A percentile compares a stretch with the other conserved stretches of the same genome.
Conservation (phyloP, 1,140 invertebrate species). For the Ceratina japonica region DNA sequence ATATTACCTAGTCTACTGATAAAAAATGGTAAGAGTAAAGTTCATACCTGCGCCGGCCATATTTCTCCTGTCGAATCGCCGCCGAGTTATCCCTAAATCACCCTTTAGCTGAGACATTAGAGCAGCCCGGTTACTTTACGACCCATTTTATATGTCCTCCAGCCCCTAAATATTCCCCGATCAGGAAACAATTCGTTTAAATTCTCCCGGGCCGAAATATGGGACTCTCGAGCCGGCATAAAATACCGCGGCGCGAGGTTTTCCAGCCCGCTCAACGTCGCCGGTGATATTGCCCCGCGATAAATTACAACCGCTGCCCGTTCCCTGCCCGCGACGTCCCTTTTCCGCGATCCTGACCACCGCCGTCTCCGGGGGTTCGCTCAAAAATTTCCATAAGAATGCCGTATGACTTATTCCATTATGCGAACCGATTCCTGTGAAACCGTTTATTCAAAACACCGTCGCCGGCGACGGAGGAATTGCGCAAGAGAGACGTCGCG, state of each 20-base stretch:
- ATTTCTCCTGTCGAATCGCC: too few relatives aligned
- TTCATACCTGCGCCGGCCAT: too few relatives aligned
- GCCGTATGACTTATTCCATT: slow-evolving; percentile 26
- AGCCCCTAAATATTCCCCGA: background rate
- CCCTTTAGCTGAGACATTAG: background rate
- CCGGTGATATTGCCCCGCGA: slow-evolving; percentile 58
- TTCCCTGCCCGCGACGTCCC: slow-evolving; percentile 18
- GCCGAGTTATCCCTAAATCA: too few relatives aligned
- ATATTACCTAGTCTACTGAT: too few relatives aligned
- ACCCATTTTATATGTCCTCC: background rate
- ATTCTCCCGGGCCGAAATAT: slow-evolving; percentile 1
- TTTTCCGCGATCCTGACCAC: slow-evolving; percentile 33
- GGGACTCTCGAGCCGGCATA: slow-evolving; percentile 35
- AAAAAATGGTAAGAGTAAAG: too few relatives aligned
- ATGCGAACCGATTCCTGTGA: slow-evolving; percentile 15
- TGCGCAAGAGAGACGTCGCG: too few relatives aligned
- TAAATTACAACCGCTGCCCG: slow-evolving; percentile 55
- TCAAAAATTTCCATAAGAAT: slow-evolving; percentile 57
- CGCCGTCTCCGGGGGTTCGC: slow-evolving; percentile 10
- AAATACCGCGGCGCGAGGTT: slow-evolving; percentile 42
- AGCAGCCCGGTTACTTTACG: background rate
- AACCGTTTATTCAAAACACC: slow-evolving; percentile 13
- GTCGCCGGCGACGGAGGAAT: background rate
- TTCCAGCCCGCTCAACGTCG: slow-evolving; percentile 27
- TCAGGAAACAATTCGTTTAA: slow-evolving; percentile 41